Conservation (phyloP, 2,797 vertebrate genomes). For the Macropus fuliginosus region DNA sequence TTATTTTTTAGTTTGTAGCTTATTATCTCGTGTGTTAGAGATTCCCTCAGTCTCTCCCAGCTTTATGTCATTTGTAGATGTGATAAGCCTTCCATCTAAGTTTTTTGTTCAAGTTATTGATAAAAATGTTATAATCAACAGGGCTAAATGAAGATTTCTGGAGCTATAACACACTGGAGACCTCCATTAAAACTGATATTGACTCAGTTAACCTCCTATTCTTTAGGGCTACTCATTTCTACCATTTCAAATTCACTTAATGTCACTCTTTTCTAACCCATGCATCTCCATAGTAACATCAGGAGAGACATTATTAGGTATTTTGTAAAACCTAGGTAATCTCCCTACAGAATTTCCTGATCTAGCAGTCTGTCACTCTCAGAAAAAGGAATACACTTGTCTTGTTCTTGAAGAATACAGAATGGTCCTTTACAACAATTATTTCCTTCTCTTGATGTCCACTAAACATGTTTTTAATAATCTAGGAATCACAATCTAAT, state of each 20-base stretch:
- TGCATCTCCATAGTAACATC: not conserved
- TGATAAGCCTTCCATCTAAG: not conserved
- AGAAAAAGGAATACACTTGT: not conserved
- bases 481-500: not conserved
- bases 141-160: not conserved
- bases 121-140: not conserved
- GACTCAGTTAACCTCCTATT: not conserved
- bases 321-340: not conserved
- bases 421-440: not conserved
- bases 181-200: not conserved
- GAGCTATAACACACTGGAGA: not conserved
- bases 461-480: not conserved
- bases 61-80: not conserved
- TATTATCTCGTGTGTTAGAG: not conserved
- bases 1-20: not conserved
- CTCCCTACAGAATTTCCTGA: not conserved
- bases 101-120: not conserved
- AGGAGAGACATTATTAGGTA: not conserved
- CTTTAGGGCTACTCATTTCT: not conserved
- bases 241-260: not conserved
- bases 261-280: not conserved
- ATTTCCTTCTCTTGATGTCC: not conserved
- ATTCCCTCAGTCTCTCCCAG: not conserved
- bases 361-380: not conserved
- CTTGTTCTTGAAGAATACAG: not conserved